These are phyloP conservation scores for Lytechinus variegatus DNA, from an alignment of 35 echinoderm and acorn worm species.

Conservation along the genomic window DNA sequence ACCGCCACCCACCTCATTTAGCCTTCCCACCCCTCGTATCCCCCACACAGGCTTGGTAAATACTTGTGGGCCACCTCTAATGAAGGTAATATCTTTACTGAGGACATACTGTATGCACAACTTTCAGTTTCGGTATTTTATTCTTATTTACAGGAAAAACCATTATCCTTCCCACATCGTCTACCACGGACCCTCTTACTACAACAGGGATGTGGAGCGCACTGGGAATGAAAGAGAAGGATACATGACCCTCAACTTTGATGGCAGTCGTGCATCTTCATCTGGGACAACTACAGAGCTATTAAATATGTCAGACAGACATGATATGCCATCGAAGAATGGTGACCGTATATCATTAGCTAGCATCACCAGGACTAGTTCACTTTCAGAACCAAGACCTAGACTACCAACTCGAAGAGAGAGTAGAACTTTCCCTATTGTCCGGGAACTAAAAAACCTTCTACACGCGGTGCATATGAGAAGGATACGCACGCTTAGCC, in stretches of 20 bases:
- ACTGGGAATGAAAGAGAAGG: slow-evolving; percentile 55
- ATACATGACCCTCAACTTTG: slow-evolving; percentile 84
- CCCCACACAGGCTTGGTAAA: too few relatives aligned
- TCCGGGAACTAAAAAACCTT: slow-evolving; percentile 72
- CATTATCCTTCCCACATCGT: slow-evolving; percentile 74
- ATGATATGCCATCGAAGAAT: not conserved
- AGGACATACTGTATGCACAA: not conserved
- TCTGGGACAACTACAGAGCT: slow-evolving; percentile 65
- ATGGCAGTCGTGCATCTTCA: slow-evolving; percentile 51
- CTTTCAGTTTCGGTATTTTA: not conserved
- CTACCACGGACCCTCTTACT: slow-evolving; percentile 75
- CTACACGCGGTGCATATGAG: slow-evolving; percentile 71
- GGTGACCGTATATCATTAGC: slow-evolving; percentile 51
- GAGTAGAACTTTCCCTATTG: slow-evolving; percentile 64
- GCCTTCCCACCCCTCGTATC: too few relatives aligned
- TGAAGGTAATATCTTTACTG: too few relatives aligned
- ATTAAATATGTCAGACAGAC: slow-evolving; percentile 64
- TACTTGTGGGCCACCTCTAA: too few relatives aligned
- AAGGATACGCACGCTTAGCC: slow-evolving; percentile 74
- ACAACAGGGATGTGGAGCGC: slow-evolving; percentile 68
- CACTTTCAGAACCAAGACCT: slow-evolving; percentile 26
- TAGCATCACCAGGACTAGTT: slow-evolving; percentile 25
- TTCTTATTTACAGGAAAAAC: slow-evolving; percentile 35
- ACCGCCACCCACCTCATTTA: too few relatives aligned
- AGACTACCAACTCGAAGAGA: slow-evolving; percentile 36